These are phyloP conservation scores for Pemphigus obesinymphae DNA, from an alignment of 1,140 invertebrate genomes.

Conservation along the genomic window DNA sequence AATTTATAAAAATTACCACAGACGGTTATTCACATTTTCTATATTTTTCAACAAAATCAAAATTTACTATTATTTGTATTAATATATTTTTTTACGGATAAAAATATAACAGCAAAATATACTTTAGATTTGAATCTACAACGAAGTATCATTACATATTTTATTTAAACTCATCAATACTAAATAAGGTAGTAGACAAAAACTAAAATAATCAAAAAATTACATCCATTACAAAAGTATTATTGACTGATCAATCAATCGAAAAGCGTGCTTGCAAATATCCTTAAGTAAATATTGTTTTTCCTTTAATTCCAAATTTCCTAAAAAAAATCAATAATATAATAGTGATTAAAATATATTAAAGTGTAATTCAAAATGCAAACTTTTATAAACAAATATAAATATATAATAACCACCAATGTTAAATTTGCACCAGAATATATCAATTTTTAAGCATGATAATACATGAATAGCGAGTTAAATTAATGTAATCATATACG, in stretches of 20 bases:
- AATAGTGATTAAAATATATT: not conserved
- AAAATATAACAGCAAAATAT: no score
- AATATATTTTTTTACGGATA: not conserved
- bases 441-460: not conserved
- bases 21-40: not conserved
- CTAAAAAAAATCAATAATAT: not conserved
- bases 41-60: not conserved
- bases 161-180: not conserved
- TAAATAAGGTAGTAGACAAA: constrained; percentile 4
- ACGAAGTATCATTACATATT: not conserved
- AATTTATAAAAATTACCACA: not conserved
- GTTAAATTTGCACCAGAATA: not conserved
- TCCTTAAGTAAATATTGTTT: not conserved
- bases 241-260: not conserved
- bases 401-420: not conserved
- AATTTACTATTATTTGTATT: not conserved
- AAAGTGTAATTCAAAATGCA: not conserved
- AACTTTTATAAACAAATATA: not conserved
- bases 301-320: not conserved
- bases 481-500: no score
- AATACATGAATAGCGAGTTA: not conserved
- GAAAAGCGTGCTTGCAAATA: not conserved
- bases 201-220: not conserved
- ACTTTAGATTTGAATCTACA: not conserved
- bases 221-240: no score